phyloP scores from a whole-genome alignment of 2,113 vertebrate genomes.

The Halcyon senegalensis region DNA sequence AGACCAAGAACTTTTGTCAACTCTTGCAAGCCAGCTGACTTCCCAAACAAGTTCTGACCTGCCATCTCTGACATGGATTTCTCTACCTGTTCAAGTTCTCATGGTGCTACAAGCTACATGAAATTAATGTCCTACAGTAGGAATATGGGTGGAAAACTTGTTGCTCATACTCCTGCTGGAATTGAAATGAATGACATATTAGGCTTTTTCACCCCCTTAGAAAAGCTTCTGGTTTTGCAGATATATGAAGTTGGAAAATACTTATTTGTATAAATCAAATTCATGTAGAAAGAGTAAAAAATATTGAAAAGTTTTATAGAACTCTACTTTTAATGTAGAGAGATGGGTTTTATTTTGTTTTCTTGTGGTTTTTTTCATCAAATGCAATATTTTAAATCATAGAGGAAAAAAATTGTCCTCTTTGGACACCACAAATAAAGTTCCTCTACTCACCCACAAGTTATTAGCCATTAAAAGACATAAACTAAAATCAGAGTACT shows the following conservation, averaged over 20 bases:
- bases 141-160: neutral
- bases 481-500: neutral
- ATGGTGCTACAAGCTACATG: neutral
- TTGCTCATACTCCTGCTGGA: neutral
- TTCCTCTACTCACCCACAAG: neutral
- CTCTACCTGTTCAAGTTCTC: neutral
- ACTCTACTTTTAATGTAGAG: neutral
- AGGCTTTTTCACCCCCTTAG: neutral
- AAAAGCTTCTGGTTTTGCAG: neutral
- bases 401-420: neutral
- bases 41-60: neutral
- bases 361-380: accelerated
- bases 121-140: neutral
- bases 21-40: neutral
- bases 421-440: neutral
- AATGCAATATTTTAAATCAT: neutral
- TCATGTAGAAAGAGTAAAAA: neutral
- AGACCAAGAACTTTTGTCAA: neutral
- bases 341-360: neutral
- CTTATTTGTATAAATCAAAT: neutral
- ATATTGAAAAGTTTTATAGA: neutral
- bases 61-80: neutral
- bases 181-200: neutral
- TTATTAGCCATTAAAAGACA: neutral
- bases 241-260: neutral